Evolutionary conservation across 92 coral and sea anemone genomes (phyloP), one percentile per base, ranked within the genome.

Genomic region (Zoanthus sansibaricus): DNA sequence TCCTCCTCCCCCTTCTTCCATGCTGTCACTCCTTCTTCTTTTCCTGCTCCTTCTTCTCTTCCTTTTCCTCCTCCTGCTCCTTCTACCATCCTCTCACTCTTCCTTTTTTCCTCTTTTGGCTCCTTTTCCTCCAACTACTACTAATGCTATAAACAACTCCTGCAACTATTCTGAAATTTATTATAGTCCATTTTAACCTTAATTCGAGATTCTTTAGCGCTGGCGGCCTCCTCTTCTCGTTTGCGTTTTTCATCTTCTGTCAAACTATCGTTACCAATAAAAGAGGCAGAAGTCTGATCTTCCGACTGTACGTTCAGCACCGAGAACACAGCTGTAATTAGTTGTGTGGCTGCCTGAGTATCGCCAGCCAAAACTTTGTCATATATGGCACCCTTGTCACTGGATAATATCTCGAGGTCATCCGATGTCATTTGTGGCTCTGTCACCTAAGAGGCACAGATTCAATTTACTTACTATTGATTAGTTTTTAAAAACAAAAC

Each of bases 311-410:
- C 49, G 31, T 84, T 93, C 6, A 93, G 88, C 47, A 74, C 75
- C 44, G 93, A 82, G 15, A 83, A 64, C 13, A 79, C 61, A 16
- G 94, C 47, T 7, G 85, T 83, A 16, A 91, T 76, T 12, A 91
- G 64, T 75, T 93, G 96, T 7, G 93, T 82, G 6, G 92, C 87
- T 16, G 91, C 90, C 17, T 93, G 94, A 15, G 85, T 67, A 74
- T 93, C 86, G n/a, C 96, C 94, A 1, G 94, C 90, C 7, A 92
- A 79, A 71, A 83, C 82, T 90, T 86, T 91, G 90, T 93, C 90
- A 3, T 79, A 89, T 20, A 93, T 84, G 1, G 87, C 51, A 3
- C 96, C 93, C 15, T 93, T 87, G 10, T 55, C 32, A n/a, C 92
- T 84, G 2, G 79, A 79, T 32, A 93, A 46, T 25, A 84, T 25